Evolutionary conservation across 2,888 invertebrate genomes (phyloP), one percentile per base, ranked within the genome.

Genomic region (Magallana nippona): DNA sequence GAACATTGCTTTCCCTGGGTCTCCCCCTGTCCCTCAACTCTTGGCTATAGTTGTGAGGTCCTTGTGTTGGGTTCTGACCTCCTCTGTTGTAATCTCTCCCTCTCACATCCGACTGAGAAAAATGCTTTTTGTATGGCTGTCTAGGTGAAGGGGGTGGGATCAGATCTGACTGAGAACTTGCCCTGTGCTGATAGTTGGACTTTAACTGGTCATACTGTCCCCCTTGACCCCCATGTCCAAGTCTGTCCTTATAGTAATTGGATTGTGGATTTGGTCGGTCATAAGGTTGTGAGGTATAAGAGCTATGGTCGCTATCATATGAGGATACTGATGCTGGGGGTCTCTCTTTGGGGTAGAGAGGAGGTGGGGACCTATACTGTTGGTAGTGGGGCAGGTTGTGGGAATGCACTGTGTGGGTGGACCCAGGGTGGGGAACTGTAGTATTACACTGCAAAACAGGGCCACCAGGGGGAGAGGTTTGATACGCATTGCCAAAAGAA

Each of bases 291-390:
- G 71, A 71, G 27, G 19, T 5, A 27, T 71, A 71, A 3, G 71
- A 71, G 27, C 71, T 27, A 71, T 27, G 22, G 27, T 71, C 71
- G 32, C 71, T 71, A 71, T 71, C 71, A 11, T 55, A 55, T 15
- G 78, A 55, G 56, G 78, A 55, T 27, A 56, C 56, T 2, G 78
- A 78, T 55, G 78, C 32, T 13, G 78, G 56, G 55, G 56, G 55
- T 17, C 81, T 27, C 60, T 81, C 81, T 15, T 15, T 44, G 78
- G 85, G 86, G 80, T 79, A 58, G 81, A 81, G 80, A 58, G 85
- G 81, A 79, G 87, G 83, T 79, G 86, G 83, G 32, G 83, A 79
- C 83, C 84, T 81, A 58, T 83, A 85, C 27, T 87, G 87, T 60
- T 86, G 86, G 81, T 85, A 81, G 55, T 84, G 79, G 10, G 84